These are phyloP conservation scores for Enoplosus armatus DNA, from an alignment of 2,797 vertebrate species.

Conservation along the genomic window DNA sequence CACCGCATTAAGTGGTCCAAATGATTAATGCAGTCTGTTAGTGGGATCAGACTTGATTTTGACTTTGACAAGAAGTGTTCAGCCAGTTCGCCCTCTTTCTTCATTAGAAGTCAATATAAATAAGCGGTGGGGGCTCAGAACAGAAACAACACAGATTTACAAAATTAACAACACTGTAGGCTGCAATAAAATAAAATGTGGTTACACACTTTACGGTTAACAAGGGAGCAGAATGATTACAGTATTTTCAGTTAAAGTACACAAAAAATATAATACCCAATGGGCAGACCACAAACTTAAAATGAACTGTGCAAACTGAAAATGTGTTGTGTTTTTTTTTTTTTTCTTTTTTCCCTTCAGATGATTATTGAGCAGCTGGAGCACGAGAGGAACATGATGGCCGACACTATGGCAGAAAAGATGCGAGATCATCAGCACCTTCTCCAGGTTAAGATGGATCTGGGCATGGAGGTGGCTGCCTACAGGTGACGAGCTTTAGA, in stretches of 20 bases:
- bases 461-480: constrained; percentile 93
- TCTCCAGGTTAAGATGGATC: constrained; percentile 92
- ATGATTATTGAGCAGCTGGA: constrained; percentile 90
- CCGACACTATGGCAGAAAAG: constrained; percentile 86
- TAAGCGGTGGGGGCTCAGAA: not conserved
- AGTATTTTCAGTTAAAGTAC: constrained; percentile 5
- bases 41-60: constrained; percentile 40
- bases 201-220: constrained; percentile 13
- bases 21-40: constrained; percentile 43
- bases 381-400: constrained; percentile 89
- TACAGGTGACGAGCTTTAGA: constrained; percentile 91
- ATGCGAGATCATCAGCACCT: constrained; percentile 93
- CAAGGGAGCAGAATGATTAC: constrained; percentile 1
- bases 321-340: not conserved
- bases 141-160: not conserved
- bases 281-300: constrained; percentile 7
- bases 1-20: constrained; percentile 5
- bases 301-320: constrained; percentile 15
- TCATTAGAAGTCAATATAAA: constrained; percentile 7
- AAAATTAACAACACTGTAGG: not conserved
- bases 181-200: constrained; percentile 20
- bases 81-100: constrained; percentile 3
- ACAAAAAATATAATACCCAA: not conserved
- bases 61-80: constrained; percentile 11
- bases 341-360: constrained; percentile 79